These are phyloP conservation scores for Tyria jacobaeae DNA, from an alignment of 2,888 invertebrate genomes.

Conservation along the genomic window DNA sequence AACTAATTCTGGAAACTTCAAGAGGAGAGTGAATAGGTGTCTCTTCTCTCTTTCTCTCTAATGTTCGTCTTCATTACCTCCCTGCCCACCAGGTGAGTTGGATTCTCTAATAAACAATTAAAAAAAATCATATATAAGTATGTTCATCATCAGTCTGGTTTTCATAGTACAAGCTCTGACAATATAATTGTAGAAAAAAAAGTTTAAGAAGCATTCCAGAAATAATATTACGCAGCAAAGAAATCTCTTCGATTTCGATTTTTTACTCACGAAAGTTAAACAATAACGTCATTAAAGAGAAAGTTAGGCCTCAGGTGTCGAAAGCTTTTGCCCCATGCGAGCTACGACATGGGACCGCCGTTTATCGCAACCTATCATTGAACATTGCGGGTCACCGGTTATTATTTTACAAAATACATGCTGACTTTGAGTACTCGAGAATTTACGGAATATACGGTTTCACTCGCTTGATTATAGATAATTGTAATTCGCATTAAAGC, in stretches of 20 bases:
- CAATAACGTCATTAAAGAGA: conserved; percentile 29
- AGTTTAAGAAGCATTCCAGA: not conserved
- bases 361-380: conserved; percentile 51
- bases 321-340: conserved; percentile 23
- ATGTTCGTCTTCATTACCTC: too few species aligned
- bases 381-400: conserved; percentile 42
- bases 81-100: too few species aligned
- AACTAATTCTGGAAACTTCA: too few species aligned
- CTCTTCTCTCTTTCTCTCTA: too few species aligned
- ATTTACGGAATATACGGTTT: not conserved
- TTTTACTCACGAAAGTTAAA: conserved; percentile 12
- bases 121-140: too few species aligned
- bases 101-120: too few species aligned
- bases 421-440: not conserved
- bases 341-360: conserved; percentile 27
- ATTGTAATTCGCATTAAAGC: not conserved
- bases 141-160: too few species aligned
- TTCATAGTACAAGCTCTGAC: too few species aligned
- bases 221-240: conserved; percentile 1
- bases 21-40: too few species aligned
- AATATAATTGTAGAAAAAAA: not conserved
- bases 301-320: conserved; percentile 30
- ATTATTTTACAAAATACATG: conserved; percentile 37
- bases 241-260: conserved; percentile 3
- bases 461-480: not conserved